A percentile compares a stretch with the other conserved stretches of the same genome.
Conservation (phyloP, 2,797 vertebrate genomes). For the Galago senegalensis region DNA sequence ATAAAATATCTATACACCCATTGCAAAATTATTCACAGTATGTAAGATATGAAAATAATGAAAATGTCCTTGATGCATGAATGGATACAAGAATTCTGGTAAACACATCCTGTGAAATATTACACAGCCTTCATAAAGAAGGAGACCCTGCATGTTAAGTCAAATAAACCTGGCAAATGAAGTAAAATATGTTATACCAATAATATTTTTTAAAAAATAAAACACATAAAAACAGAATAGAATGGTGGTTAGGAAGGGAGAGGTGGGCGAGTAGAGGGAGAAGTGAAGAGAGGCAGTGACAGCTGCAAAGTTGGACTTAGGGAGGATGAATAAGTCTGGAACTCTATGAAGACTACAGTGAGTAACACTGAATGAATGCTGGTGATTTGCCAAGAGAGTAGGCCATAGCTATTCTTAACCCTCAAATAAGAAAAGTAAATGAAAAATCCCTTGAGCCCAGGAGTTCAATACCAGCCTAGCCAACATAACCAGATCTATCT, state of each 20-base stretch:
- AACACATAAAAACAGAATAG: neutral
- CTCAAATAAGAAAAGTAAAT: too few species aligned
- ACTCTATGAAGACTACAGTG: neutral
- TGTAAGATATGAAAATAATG: neutral
- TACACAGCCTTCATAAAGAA: neutral
- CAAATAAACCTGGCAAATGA: too few species aligned
- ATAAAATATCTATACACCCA: neutral
- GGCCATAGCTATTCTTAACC: neutral
- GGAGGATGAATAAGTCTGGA: neutral
- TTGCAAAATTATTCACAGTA: neutral
- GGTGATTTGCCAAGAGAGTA: neutral
- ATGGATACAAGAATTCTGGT: neutral
- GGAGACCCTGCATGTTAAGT: neutral
- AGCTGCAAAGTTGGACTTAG: neutral
- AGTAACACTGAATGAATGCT: neutral
- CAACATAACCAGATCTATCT: neutral
- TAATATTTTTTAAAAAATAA: neutral
- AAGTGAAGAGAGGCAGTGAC: neutral
- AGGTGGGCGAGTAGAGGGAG: too few species aligned
- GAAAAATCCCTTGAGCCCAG: neutral
- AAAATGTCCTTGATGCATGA: neutral
- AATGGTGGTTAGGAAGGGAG: neutral
- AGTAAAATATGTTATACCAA: neutral
- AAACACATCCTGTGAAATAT: neutral
- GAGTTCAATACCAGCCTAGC: neutral